Conservation (phyloP, 2,888 invertebrate genomes). For the Sarcophaga variegata region DNA sequence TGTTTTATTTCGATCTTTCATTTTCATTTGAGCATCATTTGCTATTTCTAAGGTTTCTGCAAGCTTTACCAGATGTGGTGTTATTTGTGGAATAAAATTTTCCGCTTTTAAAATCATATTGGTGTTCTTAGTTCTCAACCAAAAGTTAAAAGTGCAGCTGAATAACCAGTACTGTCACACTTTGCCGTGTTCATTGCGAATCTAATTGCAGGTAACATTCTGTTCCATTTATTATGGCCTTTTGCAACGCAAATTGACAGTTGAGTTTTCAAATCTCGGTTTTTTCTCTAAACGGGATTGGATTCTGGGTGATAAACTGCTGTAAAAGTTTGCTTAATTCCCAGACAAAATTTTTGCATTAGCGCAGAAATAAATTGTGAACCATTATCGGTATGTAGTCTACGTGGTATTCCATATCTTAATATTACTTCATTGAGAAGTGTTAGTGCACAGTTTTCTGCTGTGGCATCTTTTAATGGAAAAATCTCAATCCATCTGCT, state of each 20-base stretch:
- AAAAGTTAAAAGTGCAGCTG: too few species aligned
- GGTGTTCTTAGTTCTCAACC: too few species aligned
- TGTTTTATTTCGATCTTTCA: too few species aligned
- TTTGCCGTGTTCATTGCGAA: too few species aligned
- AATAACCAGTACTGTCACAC: too few species aligned
- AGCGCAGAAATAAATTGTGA: constrained; percentile 74
- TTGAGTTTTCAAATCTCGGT: neutral
- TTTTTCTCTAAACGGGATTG: constrained; percentile 67
- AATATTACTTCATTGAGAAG: constrained; percentile 76
- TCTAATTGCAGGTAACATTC: too few species aligned
- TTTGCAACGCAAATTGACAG: too few species aligned
- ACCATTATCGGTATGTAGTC: constrained; percentile 76
- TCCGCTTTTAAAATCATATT: constrained; percentile 69
- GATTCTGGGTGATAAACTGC: constrained; percentile 65
- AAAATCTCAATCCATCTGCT: constrained; percentile 74
- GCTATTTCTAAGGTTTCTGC: too few species aligned
- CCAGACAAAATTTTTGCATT: constrained; percentile 72
- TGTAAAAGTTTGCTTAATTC: constrained; percentile 62
- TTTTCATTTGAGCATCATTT: too few species aligned
- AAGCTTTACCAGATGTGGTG: constrained; percentile 6
- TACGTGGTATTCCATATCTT: constrained; percentile 74
- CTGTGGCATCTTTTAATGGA: constrained; percentile 73
- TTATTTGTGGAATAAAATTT: constrained; percentile 44
- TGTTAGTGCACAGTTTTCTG: constrained; percentile 72
- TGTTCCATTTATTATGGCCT: too few species aligned